phyloP scores from a whole-genome alignment of 2,797 vertebrate species.

The Pseudomugil tenellus region DNA sequence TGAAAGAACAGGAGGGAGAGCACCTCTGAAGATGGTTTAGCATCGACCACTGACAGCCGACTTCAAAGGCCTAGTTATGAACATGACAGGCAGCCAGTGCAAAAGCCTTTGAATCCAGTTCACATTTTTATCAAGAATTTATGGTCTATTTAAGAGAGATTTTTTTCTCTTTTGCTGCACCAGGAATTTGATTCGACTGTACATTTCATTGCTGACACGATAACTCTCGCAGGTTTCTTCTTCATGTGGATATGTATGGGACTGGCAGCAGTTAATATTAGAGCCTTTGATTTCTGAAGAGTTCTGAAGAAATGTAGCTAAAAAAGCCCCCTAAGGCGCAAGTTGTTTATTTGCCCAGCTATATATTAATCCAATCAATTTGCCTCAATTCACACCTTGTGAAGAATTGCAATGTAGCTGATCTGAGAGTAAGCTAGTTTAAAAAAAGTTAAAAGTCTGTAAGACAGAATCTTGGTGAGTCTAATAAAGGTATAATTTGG shows the following conservation, averaged over 20 bases:
- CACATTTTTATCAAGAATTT: conserved; percentile 78
- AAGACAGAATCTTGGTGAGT: conserved; percentile 52
- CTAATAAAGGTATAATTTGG: conserved; percentile 51
- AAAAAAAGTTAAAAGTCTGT: conserved; percentile 42
- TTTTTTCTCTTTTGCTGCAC: conserved; percentile 52
- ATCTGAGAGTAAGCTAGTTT: conserved; percentile 56
- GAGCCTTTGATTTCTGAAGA: conserved; percentile 77
- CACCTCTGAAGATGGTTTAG: conserved; percentile 77
- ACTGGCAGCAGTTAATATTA: conserved; percentile 77
- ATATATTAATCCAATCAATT: conserved; percentile 82
- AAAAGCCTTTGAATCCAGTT: conserved; percentile 72
- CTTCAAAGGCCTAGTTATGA: conserved; percentile 82
- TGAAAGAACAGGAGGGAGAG: conserved; percentile 77
- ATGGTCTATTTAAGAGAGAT: conserved; percentile 72
- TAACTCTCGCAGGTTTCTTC: conserved; percentile 66
- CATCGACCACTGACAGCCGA: conserved; percentile 73
- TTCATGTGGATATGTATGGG: conserved; percentile 70
- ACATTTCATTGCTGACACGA: conserved; percentile 65
- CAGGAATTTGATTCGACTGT: conserved; percentile 72
- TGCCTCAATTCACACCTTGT: conserved; percentile 71
- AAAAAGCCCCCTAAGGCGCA: conserved; percentile 74
- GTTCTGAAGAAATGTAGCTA: conserved; percentile 76
- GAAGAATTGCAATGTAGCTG: conserved; percentile 73
- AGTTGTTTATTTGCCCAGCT: conserved; percentile 82
- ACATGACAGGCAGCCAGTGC: conserved; percentile 75